A percentile compares a stretch with the other conserved stretches of the same genome.
These are phyloP conservation scores for Oasisia sp. DNA, from an alignment of 2,888 invertebrate genomes.

Conservation along the genomic window DNA sequence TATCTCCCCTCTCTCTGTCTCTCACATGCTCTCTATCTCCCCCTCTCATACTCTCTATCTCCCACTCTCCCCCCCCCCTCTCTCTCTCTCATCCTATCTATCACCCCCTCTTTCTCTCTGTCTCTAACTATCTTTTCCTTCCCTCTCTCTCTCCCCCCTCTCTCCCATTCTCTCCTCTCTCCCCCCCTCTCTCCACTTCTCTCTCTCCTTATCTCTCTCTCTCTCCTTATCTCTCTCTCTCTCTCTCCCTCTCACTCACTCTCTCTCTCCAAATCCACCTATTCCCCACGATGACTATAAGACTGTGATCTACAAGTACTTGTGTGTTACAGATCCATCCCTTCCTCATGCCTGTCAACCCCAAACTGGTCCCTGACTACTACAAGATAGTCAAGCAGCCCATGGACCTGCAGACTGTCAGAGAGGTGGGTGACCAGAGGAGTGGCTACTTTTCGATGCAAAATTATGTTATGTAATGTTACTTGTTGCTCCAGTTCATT, in stretches of 20 bases:
- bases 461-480: too few relatives aligned
- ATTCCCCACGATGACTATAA: constrained; percentile 82
- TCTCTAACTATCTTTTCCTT: neutral
- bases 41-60: neutral
- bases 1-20: constrained; percentile 2
- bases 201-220: neutral
- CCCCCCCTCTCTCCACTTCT: neutral
- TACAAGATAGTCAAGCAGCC: constrained; percentile 72
- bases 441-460: too few relatives aligned
- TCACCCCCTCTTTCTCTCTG: neutral
- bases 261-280: neutral
- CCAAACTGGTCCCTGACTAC: too few relatives aligned
- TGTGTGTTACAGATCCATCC: too few relatives aligned
- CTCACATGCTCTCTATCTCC: neutral
- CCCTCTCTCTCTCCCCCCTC: neutral
- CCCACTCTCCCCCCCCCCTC: neutral
- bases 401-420: constrained; percentile 96
- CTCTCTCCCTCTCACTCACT: constrained; percentile 26
- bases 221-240: neutral
- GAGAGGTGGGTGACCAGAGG: constrained; percentile 70
- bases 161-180: neutral
- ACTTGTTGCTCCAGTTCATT: too few relatives aligned
- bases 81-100: neutral
- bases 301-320: constrained; percentile 72
- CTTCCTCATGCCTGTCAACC: too few relatives aligned